Conservation (phyloP, 1,140 invertebrate species). For the Lerema accius region DNA sequence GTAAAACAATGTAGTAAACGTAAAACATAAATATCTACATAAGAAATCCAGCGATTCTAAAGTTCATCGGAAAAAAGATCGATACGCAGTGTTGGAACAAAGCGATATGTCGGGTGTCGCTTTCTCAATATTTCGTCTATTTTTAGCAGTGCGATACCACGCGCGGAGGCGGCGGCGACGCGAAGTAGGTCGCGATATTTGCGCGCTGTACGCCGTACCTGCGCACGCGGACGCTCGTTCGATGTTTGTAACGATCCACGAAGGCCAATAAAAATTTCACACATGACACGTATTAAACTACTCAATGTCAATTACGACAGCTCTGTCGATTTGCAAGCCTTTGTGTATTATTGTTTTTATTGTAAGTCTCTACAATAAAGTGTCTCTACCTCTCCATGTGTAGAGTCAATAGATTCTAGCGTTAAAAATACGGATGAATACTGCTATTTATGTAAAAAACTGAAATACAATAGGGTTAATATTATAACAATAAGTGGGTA, state of each 20-base stretch:
- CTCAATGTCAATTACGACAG: not conserved
- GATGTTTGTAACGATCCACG: constrained; percentile 21
- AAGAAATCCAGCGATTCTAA: not conserved
- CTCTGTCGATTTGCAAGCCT: too few relatives aligned
- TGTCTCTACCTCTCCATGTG: too few relatives aligned
- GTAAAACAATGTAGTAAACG: not conserved
- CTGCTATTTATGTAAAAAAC: too few relatives aligned
- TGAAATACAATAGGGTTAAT: too few relatives aligned
- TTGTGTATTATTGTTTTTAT: too few relatives aligned
- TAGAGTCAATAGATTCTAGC: too few relatives aligned
- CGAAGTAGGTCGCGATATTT: constrained; percentile 70
- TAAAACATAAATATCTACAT: not conserved
- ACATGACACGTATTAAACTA: constrained; percentile 1
- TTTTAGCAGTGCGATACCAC: constrained; percentile 57
- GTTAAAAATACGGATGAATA: too few relatives aligned
- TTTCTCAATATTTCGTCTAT: constrained; percentile 68
- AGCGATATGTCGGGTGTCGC: constrained; percentile 34
- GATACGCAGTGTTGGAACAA: constrained; percentile 24
- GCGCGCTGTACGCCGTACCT: constrained; percentile 20
- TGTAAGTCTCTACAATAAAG: too few relatives aligned
- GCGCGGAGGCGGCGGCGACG: constrained; percentile 44
- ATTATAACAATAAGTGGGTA: too few relatives aligned
- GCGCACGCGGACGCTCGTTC: constrained; percentile 39
- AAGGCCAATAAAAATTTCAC: constrained; percentile 32
- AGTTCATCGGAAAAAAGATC: constrained; percentile 30